Conservation (phyloP, 1,140 invertebrate genomes). For the Pollicipes pollicipes region DNA sequence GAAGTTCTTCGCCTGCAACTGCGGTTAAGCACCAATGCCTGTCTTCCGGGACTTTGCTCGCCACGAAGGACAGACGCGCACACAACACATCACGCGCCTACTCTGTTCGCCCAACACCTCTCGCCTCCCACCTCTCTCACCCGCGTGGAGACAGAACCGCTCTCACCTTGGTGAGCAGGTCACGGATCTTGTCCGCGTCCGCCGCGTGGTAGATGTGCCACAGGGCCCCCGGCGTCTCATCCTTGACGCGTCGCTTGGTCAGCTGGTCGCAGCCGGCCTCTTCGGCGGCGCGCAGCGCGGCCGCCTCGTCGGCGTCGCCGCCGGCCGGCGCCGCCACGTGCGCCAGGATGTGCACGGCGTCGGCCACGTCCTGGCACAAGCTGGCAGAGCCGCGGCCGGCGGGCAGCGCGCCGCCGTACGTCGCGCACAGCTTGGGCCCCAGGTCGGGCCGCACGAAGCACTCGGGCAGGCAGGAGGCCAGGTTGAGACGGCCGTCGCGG, state of each 20-base stretch:
- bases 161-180: constrained; percentile 60
- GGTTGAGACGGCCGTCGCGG: constrained; percentile 63
- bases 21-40: too few species aligned
- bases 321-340: constrained; percentile 76
- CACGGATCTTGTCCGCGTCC: constrained; percentile 87
- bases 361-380: constrained; percentile 85
- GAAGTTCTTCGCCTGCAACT: too few species aligned
- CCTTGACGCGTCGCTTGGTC: constrained; percentile 54
- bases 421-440: constrained; percentile 94
- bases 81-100: background rate
- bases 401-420: constrained; percentile 65
- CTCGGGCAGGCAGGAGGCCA: constrained; percentile 70
- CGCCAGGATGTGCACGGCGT: constrained; percentile 92
- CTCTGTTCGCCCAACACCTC: background rate
- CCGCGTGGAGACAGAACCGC: background rate
- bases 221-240: constrained; percentile 71
- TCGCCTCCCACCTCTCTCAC: background rate
- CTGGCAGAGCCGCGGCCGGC: constrained; percentile 79
- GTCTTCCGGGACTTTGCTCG: too few species aligned
- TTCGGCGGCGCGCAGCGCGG: constrained; percentile 66
- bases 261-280: constrained; percentile 77
- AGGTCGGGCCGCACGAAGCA: constrained; percentile 86
- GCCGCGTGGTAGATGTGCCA: constrained; percentile 91
- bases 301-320: constrained; percentile 44
- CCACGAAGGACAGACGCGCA: too few species aligned